These are phyloP conservation scores for Rhyacophila evoluta DNA, from an alignment of 2,888 invertebrate species.

Conservation along the genomic window DNA sequence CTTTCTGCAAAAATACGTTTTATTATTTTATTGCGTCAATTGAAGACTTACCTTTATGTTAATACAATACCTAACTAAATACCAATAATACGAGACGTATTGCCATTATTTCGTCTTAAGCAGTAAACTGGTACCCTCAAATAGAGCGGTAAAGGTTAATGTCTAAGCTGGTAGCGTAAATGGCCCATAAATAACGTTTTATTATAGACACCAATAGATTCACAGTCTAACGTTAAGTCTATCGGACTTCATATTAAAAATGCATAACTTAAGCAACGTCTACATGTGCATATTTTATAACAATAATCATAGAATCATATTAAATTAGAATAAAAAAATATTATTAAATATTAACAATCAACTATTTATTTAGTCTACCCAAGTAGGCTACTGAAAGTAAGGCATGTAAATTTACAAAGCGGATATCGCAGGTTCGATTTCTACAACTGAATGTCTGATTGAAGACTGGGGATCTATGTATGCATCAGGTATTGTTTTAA, in stretches of 20 bases:
- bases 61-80: background rate
- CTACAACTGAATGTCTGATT: too few species aligned
- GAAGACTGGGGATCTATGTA: too few species aligned
- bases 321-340: too few species aligned
- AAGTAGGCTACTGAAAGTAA: too few species aligned
- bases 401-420: too few species aligned
- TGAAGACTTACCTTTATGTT: background rate
- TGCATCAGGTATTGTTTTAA: too few species aligned
- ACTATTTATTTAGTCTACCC: too few species aligned
- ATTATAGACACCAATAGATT: conserved; percentile 42
- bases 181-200: conserved; percentile 49
- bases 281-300: background rate
- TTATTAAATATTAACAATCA: too few species aligned
- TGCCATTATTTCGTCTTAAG: conserved; percentile 50
- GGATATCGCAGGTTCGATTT: too few species aligned
- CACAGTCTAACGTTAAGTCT: background rate
- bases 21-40: background rate
- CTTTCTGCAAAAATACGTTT: background rate
- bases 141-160: conserved; percentile 51
- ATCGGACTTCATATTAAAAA: background rate
- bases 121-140: conserved; percentile 50
- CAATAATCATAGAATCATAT: too few species aligned
- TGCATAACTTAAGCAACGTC: background rate
- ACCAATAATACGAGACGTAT: conserved; percentile 32
- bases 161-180: conserved; percentile 46